Conservation (phyloP, 2,113 vertebrate species). For the Podarcis cretensis region DNA sequence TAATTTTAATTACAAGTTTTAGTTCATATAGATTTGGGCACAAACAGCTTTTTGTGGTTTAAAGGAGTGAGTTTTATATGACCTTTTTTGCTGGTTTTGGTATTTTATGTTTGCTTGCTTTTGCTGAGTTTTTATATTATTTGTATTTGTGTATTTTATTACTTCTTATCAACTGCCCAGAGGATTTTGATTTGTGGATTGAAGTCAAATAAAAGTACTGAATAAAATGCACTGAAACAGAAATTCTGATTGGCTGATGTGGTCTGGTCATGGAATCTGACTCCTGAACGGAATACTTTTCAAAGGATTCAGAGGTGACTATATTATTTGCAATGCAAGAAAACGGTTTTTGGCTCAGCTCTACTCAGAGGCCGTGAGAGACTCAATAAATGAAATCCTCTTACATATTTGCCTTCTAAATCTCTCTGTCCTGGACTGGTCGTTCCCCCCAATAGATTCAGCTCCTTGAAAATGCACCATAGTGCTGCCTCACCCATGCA, state of each 20-base stretch:
- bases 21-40: no score
- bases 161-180: no score
- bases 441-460: neutral
- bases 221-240: neutral
- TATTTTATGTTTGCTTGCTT: no score
- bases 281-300: neutral
- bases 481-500: neutral
- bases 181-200: no score
- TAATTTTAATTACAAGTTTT: no score
- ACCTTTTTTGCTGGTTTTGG: no score
- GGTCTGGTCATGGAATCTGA: neutral
- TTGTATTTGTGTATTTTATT: no score
- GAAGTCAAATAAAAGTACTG: neutral
- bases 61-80: no score
- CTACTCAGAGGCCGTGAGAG: neutral
- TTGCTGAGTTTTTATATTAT: no score
- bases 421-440: accelerated
- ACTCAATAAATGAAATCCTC: neutral
- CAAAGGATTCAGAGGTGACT: neutral
- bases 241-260: neutral
- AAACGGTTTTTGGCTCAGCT: neutral
- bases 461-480: accelerated
- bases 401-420: neutral
- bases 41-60: no score
- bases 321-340: neutral